Conservation (phyloP, 1,140 invertebrate species). For the Drosophila subobscura region DNA sequence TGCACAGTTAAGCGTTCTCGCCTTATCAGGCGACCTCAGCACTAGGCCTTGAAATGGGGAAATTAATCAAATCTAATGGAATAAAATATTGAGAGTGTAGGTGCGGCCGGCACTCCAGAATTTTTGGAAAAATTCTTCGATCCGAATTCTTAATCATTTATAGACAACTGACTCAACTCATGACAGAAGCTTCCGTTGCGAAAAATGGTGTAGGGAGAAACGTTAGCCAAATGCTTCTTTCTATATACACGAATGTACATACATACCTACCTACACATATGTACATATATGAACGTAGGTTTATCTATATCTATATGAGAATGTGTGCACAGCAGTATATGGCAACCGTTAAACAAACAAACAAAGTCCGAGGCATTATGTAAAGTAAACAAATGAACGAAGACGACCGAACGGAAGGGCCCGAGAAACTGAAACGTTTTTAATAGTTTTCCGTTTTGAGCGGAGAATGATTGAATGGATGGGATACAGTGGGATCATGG, state of each 20-base stretch:
- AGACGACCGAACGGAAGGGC: conserved; percentile 42
- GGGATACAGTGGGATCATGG: conserved; percentile 30
- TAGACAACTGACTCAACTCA: conserved; percentile 69
- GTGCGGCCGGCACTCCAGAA: conserved; percentile 43
- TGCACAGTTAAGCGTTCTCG: conserved; percentile 33
- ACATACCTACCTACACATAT: background rate
- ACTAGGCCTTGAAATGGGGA: conserved; percentile 59
- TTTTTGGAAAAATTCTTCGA: conserved; percentile 18
- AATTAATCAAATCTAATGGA: conserved; percentile 61
- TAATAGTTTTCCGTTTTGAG: conserved; percentile 55
- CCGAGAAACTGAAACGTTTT: conserved; percentile 63
- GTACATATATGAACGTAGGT: conserved; percentile 15
- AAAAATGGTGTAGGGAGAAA: conserved; percentile 51
- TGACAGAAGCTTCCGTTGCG: conserved; percentile 75
- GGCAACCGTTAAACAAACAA: conserved; percentile 68
- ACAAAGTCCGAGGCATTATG: conserved; percentile 52
- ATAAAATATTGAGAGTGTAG: conserved; percentile 15
- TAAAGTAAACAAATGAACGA: conserved; percentile 62
- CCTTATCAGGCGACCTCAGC: conserved; percentile 63
- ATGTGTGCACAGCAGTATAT: conserved; percentile 43
- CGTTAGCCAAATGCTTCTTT: conserved; percentile 43
- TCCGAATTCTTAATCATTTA: conserved; percentile 48
- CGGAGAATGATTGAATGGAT: conserved; percentile 39
- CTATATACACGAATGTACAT: background rate
- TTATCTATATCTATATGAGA: conserved; percentile 3